Conservation (phyloP, 1,140 invertebrate species). For the Drosophila tani region DNA sequence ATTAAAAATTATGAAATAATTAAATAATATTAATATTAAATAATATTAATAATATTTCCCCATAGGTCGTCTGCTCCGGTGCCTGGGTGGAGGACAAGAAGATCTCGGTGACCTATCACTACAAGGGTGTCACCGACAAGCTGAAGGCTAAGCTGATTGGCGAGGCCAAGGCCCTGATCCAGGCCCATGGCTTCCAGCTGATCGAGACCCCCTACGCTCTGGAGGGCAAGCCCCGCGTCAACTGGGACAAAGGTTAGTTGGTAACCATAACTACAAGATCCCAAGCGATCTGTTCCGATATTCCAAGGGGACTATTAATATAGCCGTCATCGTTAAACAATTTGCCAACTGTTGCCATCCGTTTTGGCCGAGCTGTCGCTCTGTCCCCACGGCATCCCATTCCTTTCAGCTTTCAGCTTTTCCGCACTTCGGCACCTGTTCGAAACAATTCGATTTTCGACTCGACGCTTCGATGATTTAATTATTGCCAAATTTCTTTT, state of each 20-base stretch:
- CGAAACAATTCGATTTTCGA: conserved; percentile 76
- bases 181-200: conserved; percentile 91
- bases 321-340: conserved; percentile 42
- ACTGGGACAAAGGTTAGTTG: conserved; percentile 93
- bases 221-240: conserved; percentile 94
- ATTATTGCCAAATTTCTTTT: conserved; percentile 63
- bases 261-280: not conserved
- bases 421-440: conserved; percentile 70
- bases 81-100: conserved; percentile 97
- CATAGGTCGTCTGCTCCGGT: conserved; percentile 91
- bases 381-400: conserved; percentile 35
- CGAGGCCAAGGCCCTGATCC: conserved; percentile 90
- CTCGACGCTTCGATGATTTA: conserved; percentile 75
- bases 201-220: conserved; percentile 93
- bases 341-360: conserved; percentile 70
- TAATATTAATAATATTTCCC: too few relatives aligned
- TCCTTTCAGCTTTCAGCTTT: conserved; percentile 39
- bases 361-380: conserved; percentile 43
- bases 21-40: too few relatives aligned
- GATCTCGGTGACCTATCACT: conserved; percentile 94
- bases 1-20: too few relatives aligned
- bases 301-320: conserved; percentile 34
- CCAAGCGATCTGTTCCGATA: not conserved
- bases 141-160: conserved; percentile 88
- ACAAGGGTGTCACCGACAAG: conserved; percentile 91